phyloP scores from a whole-genome alignment of 2,797 vertebrate species.

The Iguana delicatissima region DNA sequence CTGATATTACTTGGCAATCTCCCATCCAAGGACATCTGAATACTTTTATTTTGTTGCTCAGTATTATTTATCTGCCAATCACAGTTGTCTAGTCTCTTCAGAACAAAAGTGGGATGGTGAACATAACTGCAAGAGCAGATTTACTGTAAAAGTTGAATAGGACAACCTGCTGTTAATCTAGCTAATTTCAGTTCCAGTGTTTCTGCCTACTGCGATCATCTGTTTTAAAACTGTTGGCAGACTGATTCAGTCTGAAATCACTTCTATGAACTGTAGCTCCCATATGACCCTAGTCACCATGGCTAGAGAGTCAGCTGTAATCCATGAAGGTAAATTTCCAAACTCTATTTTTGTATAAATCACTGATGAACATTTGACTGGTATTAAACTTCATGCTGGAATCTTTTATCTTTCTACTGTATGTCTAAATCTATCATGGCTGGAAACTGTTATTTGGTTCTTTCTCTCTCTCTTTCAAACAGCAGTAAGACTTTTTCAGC shows the following conservation, averaged over 20 bases:
- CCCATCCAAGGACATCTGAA: too few species aligned
- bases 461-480: not conserved
- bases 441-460: not conserved
- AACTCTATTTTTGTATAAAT: not conserved
- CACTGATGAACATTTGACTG: not conserved
- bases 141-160: not conserved
- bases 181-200: not conserved
- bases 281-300: not conserved
- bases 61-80: too few species aligned
- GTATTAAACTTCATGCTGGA: not conserved
- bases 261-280: not conserved
- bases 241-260: not conserved
- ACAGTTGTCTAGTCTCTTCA: not conserved
- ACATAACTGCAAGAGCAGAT: not conserved
- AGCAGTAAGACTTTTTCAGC: not conserved
- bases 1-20: too few species aligned
- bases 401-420: not conserved
- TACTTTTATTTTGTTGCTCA: too few species aligned
- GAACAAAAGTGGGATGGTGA: not conserved
- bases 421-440: not conserved
- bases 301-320: not conserved
- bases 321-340: not conserved
- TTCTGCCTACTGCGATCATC: not conserved
- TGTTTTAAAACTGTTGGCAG: conserved; percentile 1
- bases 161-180: not conserved